Evolutionary conservation across 2,113 vertebrate species (phyloP), one percentile per base, ranked within the genome.

Genomic region (Sarotherodon lohbergeri): DNA sequence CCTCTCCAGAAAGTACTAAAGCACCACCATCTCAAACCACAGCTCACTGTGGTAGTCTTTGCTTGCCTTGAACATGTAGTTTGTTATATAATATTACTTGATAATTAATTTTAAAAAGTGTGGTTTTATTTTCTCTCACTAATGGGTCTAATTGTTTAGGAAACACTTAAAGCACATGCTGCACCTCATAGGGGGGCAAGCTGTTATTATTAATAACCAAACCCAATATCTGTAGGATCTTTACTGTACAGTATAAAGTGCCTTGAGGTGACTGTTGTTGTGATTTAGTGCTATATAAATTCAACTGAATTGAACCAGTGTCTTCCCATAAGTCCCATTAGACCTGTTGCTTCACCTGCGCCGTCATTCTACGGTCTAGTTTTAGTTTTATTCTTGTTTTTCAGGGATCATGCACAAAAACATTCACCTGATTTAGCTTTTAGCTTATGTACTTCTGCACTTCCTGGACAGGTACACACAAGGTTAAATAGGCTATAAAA

Each of bases 31-130:
- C 34, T 22, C 19, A 39, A 39, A 66, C 34, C 61, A 66, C 34
- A 66, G 9, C 34, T 66, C 9, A 22, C 19, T 39, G 1, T 66
- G 19, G 10, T 39, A 39, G 10, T 39, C 61, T 66, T 66, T 66
- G 61, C 19, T 5, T 39, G 19, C 0, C 19, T 39, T 39, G 34
- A 6, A 66, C 19, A 39, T 66, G 61, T 22, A 22, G 61, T 66
- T 66, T 39, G 34, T 39, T 8, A 66, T 66, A 66, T 66, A 13
- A 39, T 66, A 13, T 66, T 66, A 66, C 19, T 66, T 66, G 9
- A 39, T 39, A 66, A 66, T 39, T 66, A 66, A 39, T 66, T 39
- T 8, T 1, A 0, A 7, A 61, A 66, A 8, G 0, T 39, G 19
- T 39, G 34, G 19, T 66, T 66, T 66, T 39, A 66, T 6, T 34